Evolutionary conservation across 2,113 vertebrate species (phyloP).

Genomic region (Poeciliopsis prolifica): DNA sequence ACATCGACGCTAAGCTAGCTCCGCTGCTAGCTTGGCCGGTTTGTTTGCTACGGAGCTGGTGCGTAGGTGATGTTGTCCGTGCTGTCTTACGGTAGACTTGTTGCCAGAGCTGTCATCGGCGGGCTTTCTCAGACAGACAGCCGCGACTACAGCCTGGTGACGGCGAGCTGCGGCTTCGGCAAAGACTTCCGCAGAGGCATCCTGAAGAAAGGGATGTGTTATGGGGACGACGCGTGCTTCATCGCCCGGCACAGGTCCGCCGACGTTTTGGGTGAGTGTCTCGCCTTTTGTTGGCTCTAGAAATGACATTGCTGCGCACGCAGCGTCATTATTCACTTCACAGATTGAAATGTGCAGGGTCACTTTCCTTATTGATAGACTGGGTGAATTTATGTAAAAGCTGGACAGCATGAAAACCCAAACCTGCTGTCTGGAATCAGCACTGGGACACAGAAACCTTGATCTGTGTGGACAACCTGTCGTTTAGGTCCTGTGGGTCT

Average conservation of each 20-base stretch:
- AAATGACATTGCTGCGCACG: too few relatives aligned
- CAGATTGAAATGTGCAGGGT: too few relatives aligned
- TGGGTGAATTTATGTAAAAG: neutral
- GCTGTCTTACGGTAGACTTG: slow-evolving; percentile 94
- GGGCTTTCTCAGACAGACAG: slow-evolving; percentile 96
- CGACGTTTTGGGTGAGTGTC: slow-evolving; percentile 90
- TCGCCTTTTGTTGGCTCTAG: too few relatives aligned
- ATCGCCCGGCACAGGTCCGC: slow-evolving; percentile 91
- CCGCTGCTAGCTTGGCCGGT: slow-evolving; percentile 57
- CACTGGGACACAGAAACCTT: neutral
- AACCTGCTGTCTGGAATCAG: neutral
- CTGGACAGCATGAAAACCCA: neutral
- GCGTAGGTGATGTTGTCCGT: slow-evolving; percentile 92
- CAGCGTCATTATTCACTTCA: too few relatives aligned
- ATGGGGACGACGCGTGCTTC: slow-evolving; percentile 98
- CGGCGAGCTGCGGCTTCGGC: slow-evolving; percentile 96
- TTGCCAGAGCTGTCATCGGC: slow-evolving; percentile 96
- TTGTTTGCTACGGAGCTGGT: slow-evolving; percentile 20
- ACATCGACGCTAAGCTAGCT: slow-evolving; percentile 49
- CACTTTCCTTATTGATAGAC: too few relatives aligned
- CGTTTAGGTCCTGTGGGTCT: neutral
- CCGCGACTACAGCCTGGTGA: slow-evolving; percentile 95
- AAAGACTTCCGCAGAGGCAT: slow-evolving; percentile 98
- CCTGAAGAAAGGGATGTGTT: slow-evolving; percentile 97
- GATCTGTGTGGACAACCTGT: neutral